Conservation (phyloP, 2,113 vertebrate species). For the Scomber scombrus region DNA sequence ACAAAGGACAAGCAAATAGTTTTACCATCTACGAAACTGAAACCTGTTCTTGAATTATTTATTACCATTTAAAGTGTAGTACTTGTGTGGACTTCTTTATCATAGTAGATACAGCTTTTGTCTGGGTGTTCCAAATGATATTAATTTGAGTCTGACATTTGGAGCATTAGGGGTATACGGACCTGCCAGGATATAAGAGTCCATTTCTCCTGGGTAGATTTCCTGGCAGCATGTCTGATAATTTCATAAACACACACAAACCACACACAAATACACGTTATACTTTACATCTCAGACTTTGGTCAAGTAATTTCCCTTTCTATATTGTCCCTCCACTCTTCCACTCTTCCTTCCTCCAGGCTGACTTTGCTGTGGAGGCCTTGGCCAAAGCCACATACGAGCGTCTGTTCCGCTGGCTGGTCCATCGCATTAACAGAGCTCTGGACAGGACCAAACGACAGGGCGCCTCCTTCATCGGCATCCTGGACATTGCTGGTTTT, state of each 20-base stretch:
- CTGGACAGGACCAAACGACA: slow-evolving; percentile 97
- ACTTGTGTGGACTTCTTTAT: background rate
- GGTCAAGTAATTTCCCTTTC: background rate
- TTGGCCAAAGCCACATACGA: slow-evolving; percentile 98
- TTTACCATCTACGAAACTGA: background rate
- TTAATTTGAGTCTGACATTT: slow-evolving; percentile 5
- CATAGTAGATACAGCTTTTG: background rate
- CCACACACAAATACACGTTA: background rate
- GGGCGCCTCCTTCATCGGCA: slow-evolving; percentile 98
- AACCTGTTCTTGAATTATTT: slow-evolving; percentile 19
- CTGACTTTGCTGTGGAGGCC: slow-evolving; percentile 97
- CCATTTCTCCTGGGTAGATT: slow-evolving; percentile 1
- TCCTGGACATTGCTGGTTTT: slow-evolving; percentile 98
- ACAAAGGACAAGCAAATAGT: background rate
- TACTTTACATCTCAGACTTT: background rate
- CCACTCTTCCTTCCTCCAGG: slow-evolving; percentile 79
- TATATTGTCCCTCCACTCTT: slow-evolving; percentile 1
- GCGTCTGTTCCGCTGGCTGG: slow-evolving; percentile 98
- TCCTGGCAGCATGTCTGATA: background rate
- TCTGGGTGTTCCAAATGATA: slow-evolving; percentile 8
- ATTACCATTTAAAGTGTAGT: slow-evolving; percentile 5
- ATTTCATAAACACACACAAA: too few species aligned
- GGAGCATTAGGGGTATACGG: background rate
- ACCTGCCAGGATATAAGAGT: background rate
- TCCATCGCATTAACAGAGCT: slow-evolving; percentile 97